Evolutionary conservation across 2,113 vertebrate species (phyloP), one percentile per base, ranked within the genome.

Genomic region (Ardeotis arabs): DNA sequence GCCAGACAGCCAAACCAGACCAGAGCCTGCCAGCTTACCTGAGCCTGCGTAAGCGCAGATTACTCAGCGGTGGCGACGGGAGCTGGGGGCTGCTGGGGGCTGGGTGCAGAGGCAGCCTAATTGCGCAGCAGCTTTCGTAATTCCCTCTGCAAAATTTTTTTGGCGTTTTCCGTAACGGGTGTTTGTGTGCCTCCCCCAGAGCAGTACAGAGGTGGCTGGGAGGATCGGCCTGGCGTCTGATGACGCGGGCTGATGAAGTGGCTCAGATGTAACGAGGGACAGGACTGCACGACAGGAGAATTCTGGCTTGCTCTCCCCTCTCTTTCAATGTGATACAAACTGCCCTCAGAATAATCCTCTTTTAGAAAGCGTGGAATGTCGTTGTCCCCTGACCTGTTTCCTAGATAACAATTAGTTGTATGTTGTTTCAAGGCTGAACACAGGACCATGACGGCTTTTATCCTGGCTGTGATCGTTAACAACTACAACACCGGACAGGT

Each of bases 401-500:
- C 62, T 24, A n/a, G 85, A 19, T 94, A 21, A 77, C 47, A 27
- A 62, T 75, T n/a, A 35, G 8, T 44, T 47, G 50, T 96, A 3
- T 63, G 1, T 53, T 92, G 81, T 80, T 93, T 97, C 4, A 97
- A 99, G 99, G 99, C 99, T 11, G 99, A 99, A 70, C 99, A 99
- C 95, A 98, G 99, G 80, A 99, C 99, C 1, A 99, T 99, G 99
- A 99, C 99, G 0, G 99, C 99, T 5, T 99, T 99, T 97, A 99
- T 99, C 84, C 97, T 99, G 68, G 99, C 99, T 22, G 99, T 99
- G 35, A 99, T 99, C 4, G 99, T 99, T 75, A 99, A 99, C 98
- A 99, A 98, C 98, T 99, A 99, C 96, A 99, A 97, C 95, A 99
- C 99, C 0, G 99, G 99, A 6, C 99, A 99, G 99, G 99, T 99